phyloP scores from a whole-genome alignment of 2,113 vertebrate species.

The Scophthalmus maximus region DNA sequence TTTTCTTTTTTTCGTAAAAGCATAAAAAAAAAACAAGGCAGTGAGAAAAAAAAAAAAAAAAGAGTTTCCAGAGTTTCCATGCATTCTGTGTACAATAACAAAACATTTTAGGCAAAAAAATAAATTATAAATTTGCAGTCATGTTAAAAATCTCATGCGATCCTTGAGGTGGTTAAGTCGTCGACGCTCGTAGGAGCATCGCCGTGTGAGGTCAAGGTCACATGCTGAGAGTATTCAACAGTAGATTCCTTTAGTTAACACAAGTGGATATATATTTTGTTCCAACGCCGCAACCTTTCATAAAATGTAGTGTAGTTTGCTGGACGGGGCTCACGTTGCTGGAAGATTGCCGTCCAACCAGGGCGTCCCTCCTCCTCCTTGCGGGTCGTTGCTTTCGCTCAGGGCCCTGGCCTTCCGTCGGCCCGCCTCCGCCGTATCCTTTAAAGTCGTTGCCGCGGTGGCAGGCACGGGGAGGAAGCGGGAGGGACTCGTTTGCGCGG shows the following conservation, averaged over 20 bases:
- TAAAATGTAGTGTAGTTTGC: constrained; percentile 34
- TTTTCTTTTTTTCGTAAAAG: not conserved
- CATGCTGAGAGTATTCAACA: constrained; percentile 56
- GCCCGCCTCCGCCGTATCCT: constrained; percentile 54
- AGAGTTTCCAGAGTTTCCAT: constrained; percentile 27
- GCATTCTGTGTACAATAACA: constrained; percentile 29
- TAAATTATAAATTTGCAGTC: no score
- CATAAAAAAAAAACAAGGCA: no score
- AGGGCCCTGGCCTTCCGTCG: constrained; percentile 63
- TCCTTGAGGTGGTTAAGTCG: constrained; percentile 13
- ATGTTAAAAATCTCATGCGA: constrained; percentile 48
- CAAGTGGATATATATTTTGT: not conserved
- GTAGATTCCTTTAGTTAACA: constrained; percentile 18
- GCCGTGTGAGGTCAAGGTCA: constrained; percentile 20
- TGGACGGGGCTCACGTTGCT: constrained; percentile 81
- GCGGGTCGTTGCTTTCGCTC: constrained; percentile 64
- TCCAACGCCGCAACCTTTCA: constrained; percentile 35
- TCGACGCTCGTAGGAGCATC: constrained; percentile 24
- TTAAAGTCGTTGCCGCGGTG: constrained; percentile 53
- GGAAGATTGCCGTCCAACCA: constrained; percentile 70
- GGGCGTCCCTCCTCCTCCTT: constrained; percentile 73
- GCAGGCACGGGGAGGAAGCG: constrained; percentile 83
- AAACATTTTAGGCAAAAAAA: no score
- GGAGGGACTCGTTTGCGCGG: constrained; percentile 72
- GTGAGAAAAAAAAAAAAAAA: not conserved